A percentile compares a stretch with the other conserved stretches of the same genome.
Conservation (phyloP, 2,113 vertebrate species). For the Nyctereutes procyonoides region DNA sequence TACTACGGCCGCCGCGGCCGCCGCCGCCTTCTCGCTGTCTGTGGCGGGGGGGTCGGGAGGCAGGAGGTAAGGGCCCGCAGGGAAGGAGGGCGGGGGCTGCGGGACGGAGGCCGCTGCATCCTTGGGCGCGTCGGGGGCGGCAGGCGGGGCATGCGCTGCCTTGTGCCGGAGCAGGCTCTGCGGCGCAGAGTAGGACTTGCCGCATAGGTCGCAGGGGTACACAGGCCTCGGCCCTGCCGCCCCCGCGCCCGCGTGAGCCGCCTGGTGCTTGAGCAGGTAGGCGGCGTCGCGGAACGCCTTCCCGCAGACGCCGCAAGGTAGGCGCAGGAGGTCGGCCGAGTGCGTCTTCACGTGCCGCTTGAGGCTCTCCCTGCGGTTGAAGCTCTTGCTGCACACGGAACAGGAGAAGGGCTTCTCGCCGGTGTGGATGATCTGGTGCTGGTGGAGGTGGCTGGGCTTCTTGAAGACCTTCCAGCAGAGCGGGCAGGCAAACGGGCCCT, state of each 20-base stretch:
- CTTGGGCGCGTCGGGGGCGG: conserved; percentile 49
- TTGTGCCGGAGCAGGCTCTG: conserved; percentile 87
- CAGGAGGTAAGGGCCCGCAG: conserved; percentile 71
- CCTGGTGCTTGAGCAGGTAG: conserved; percentile 95
- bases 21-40: conserved; percentile 77
- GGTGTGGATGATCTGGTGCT: conserved; percentile 96
- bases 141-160: conserved; percentile 75
- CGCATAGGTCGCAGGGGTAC: conserved; percentile 85
- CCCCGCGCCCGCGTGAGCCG: conserved; percentile 87
- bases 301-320: conserved; percentile 93
- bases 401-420: conserved; percentile 95
- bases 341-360: conserved; percentile 97
- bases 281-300: conserved; percentile 94
- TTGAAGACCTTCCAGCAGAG: conserved; percentile 97
- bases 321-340: conserved; percentile 90
- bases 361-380: conserved; percentile 96
- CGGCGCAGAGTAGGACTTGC: conserved; percentile 84
- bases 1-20: conserved; percentile 83
- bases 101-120: fast-evolving
- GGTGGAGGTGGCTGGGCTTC: conserved; percentile 96
- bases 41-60: conserved; percentile 81
- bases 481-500: conserved; percentile 88
- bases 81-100: conserved; percentile 52
- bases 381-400: conserved; percentile 93
- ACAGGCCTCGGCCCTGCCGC: conserved; percentile 27